Conservation (phyloP, 2,113 vertebrate genomes). For the Cricetomys ansorgei region DNA sequence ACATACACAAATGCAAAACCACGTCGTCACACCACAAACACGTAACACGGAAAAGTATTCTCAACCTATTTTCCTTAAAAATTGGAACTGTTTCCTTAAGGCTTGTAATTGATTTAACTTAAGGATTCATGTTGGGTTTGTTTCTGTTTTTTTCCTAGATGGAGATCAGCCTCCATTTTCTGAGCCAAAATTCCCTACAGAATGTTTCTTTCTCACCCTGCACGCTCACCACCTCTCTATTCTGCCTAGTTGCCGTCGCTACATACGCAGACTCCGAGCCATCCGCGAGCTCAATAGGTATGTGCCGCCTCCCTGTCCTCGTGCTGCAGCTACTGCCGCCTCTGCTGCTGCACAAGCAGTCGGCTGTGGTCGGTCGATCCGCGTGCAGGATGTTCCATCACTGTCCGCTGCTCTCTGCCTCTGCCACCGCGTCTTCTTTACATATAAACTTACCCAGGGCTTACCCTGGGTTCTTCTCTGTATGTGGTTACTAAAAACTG, state of each 20-base stretch:
- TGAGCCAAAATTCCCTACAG: conserved; percentile 98
- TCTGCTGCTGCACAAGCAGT: not conserved
- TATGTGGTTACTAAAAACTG: not conserved
- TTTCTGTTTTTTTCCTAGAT: conserved; percentile 83
- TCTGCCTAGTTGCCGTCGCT: conserved; percentile 96
- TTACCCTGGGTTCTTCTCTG: not conserved
- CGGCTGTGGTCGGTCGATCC: not conserved
- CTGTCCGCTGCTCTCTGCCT: not conserved
- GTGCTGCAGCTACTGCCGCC: fast-evolving
- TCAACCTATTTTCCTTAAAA: not conserved
- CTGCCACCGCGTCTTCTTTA: fast-evolving
- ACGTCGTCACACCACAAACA: not conserved
- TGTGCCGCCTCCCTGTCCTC: fast-evolving
- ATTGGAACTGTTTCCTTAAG: not conserved
- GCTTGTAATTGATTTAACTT: not conserved
- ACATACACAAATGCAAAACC: no score
- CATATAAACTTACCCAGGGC: not conserved
- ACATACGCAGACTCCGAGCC: conserved; percentile 96
- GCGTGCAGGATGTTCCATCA: not conserved
- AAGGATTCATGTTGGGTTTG: not conserved
- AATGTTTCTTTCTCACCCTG: conserved; percentile 98
- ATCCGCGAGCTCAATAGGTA: conserved; percentile 98
- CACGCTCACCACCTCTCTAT: conserved; percentile 98
- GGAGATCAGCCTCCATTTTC: conserved; percentile 92
- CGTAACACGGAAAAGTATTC: not conserved